Evolutionary conservation across 2,113 vertebrate species (phyloP).

Genomic region (Noctilio leporinus): DNA sequence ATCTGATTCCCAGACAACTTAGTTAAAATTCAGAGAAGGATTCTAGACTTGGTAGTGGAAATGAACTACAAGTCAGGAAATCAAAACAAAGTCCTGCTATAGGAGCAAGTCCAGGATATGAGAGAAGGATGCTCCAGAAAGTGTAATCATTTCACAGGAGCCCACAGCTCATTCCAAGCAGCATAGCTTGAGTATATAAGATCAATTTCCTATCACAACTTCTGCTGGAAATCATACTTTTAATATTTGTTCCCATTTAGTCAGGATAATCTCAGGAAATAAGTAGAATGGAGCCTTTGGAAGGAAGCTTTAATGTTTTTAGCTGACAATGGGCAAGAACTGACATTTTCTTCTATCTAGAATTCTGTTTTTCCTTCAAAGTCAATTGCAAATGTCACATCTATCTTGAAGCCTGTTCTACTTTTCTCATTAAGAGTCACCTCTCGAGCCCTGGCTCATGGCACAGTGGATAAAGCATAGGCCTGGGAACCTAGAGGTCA

Average conservation of each 20-base stretch:
- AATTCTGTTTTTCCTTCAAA: background rate
- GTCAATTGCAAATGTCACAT: background rate
- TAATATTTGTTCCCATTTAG: background rate
- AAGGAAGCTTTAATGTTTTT: background rate
- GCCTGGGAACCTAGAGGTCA: too few relatives aligned
- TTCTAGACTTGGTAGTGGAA: background rate
- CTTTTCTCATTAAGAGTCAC: background rate
- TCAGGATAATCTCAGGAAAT: background rate
- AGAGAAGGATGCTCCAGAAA: background rate
- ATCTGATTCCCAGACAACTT: background rate
- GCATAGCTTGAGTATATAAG: background rate
- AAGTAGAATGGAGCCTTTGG: background rate
- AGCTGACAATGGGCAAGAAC: background rate
- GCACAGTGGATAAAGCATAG: too few relatives aligned
- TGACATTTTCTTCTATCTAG: background rate
- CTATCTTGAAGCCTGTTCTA: background rate
- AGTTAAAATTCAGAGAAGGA: background rate
- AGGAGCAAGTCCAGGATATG: background rate
- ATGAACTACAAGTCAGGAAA: background rate
- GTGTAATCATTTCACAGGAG: background rate
- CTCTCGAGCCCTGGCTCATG: too few relatives aligned
- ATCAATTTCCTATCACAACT: background rate
- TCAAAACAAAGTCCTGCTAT: background rate
- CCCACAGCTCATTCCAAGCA: background rate
- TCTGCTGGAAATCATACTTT: background rate